Evolutionary conservation across 2,888 invertebrate genomes (phyloP), one percentile per base, ranked within the genome.

Genomic region (Erebia palarica): DNA sequence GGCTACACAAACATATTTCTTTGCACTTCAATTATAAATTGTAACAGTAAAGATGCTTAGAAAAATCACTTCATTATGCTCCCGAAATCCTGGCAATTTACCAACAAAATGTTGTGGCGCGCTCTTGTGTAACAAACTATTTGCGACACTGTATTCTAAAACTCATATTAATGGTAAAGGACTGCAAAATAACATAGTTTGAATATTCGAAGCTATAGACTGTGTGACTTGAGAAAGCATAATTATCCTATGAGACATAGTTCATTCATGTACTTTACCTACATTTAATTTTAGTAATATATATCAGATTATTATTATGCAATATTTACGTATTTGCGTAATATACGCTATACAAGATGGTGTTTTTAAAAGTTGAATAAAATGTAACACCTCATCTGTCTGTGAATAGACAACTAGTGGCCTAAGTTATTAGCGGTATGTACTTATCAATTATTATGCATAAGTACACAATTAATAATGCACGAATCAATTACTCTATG

Each of bases 31-130:
- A 42, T 42, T 49, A 61, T 16, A 11, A 14, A 14, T 65, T 65
- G 36, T 27, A 67, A 57, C 36, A 72, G 69, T 75, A 69, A 65
- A 71, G 51, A 66, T 72, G 70, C 70, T 75, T 73, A 76, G 70
- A 75, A 75, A 70, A 75, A 75, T 75, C 68, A 73, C 68, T 69
- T 70, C 69, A 74, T 75, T 71, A 71, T 65, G 60, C 61, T 66
- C 58, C 65, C 72, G 63, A 70, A 73, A 71, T 70, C 68, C 72
- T 76, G 76, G 73, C 76, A 75, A 68, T 70, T 76, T 72, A 75
- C 75, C 76, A 76, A 73, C 71, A 60, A 57, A 70, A 68, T 72
- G 72, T 71, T 70, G 69, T 70, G 75, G 75, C 68, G 69, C 71
- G 68, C 72, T 68, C 65, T 71, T 51, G 69, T 68, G 74, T 72